Evolutionary conservation across 1,140 invertebrate species (phyloP).

Genomic region (Rhyacophila brunnea): DNA sequence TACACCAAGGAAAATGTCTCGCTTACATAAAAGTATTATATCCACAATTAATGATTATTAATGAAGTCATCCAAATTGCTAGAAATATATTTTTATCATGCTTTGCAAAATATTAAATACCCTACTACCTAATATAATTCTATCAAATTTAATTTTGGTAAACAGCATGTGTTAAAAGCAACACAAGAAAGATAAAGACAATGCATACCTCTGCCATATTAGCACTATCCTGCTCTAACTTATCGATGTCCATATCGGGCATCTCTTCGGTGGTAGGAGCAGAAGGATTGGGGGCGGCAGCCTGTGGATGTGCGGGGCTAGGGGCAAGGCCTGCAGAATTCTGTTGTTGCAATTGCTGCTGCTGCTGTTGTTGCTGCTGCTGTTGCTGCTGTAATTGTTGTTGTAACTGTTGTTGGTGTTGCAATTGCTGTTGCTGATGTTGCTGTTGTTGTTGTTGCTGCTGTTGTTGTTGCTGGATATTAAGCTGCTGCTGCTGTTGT

Average conservation of each 20-base stretch:
- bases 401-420: conserved; percentile 40
- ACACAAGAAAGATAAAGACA: too few species aligned
- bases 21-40: too few species aligned
- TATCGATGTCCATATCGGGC: conserved; percentile 80
- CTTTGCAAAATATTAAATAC: too few species aligned
- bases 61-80: too few species aligned
- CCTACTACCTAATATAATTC: too few species aligned
- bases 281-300: not conserved
- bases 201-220: conserved; percentile 73
- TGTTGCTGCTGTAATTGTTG: conserved; percentile 13
- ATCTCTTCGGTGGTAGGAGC: conserved; percentile 58
- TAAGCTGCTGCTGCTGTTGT: not conserved
- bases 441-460: conserved; percentile 43
- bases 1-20: too few species aligned
- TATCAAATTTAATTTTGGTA: too few species aligned
- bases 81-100: too few species aligned
- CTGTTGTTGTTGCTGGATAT: conserved; percentile 29
- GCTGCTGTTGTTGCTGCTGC: conserved; percentile 18
- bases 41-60: too few species aligned
- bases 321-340: not conserved
- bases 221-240: conserved; percentile 68
- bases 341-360: conserved; percentile 32
- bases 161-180: too few species aligned
- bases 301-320: not conserved
- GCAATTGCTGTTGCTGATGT: conserved; percentile 35